These are phyloP conservation scores for Ladona fulva DNA, from an alignment of 1,140 invertebrate species.

Conservation along the genomic window DNA sequence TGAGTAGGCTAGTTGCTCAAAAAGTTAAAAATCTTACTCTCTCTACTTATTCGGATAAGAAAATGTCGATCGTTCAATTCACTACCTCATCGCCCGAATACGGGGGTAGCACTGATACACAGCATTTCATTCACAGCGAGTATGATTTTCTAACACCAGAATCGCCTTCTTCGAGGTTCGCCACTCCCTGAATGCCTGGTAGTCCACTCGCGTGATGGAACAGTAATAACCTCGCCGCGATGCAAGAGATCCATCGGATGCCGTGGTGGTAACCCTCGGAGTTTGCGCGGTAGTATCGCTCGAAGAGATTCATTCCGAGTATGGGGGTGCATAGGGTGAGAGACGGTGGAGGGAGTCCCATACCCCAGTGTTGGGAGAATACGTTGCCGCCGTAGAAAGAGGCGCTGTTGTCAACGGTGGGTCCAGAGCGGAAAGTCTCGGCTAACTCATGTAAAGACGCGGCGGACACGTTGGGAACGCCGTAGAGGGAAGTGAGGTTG, in stretches of 20 bases:
- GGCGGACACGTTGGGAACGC: conserved; percentile 56
- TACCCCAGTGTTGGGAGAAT: neutral
- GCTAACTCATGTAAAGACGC: conserved; percentile 63
- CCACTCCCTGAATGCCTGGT: conserved; percentile 60
- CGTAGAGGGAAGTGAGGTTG: conserved; percentile 66
- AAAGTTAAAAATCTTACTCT: too few relatives aligned
- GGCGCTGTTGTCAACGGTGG: neutral
- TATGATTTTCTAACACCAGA: too few relatives aligned
- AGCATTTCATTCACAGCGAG: too few relatives aligned
- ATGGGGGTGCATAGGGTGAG: neutral
- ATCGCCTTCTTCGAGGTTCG: neutral
- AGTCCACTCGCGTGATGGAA: conserved; percentile 69
- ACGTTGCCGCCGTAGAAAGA: neutral
- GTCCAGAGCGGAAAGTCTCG: conserved; percentile 46
- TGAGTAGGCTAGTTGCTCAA: too few relatives aligned
- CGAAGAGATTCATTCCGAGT: neutral
- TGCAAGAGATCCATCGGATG: conserved; percentile 41
- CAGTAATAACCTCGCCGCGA: conserved; percentile 67
- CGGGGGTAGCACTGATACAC: too few relatives aligned
- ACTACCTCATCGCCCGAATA: too few relatives aligned
- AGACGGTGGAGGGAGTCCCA: neutral
- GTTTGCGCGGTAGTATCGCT: conserved; percentile 54
- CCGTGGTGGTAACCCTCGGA: neutral
- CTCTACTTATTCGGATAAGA: too few relatives aligned
- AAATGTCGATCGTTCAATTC: too few relatives aligned